These are phyloP conservation scores for Euzophera pinguis DNA, from an alignment of 2,888 invertebrate species.

Conservation along the genomic window DNA sequence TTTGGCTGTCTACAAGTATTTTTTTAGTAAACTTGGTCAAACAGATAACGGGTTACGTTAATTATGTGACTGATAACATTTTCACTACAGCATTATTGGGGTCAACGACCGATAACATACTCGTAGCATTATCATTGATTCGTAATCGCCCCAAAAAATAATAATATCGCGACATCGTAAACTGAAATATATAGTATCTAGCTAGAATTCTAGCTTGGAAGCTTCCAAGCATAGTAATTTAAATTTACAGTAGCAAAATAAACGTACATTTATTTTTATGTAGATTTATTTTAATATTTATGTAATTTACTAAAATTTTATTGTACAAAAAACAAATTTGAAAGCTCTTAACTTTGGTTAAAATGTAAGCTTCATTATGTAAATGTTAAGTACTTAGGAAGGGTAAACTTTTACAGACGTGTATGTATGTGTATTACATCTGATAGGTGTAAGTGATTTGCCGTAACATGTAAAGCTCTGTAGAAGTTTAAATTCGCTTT, in stretches of 20 bases:
- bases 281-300: no score
- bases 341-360: no score
- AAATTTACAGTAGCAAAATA: no score
- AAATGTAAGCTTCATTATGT: no score
- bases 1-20: neutral
- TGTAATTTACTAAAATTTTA: no score
- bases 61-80: slow-evolving; percentile 2
- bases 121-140: neutral
- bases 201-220: no score
- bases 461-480: neutral
- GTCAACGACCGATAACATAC: slow-evolving; percentile 5
- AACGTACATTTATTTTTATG: no score
- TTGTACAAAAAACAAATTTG: no score
- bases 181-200: no score
- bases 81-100: neutral
- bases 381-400: no score
- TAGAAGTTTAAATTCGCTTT: slow-evolving; percentile 33
- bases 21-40: neutral
- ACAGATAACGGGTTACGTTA: slow-evolving; percentile 3
- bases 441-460: slow-evolving; percentile 8
- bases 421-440: neutral
- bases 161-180: neutral
- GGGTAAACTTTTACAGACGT: neutral
- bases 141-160: neutral
- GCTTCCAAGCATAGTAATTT: no score